Conservation (phyloP, 1,140 invertebrate genomes). For the Tetranychus cinnabarinus region DNA sequence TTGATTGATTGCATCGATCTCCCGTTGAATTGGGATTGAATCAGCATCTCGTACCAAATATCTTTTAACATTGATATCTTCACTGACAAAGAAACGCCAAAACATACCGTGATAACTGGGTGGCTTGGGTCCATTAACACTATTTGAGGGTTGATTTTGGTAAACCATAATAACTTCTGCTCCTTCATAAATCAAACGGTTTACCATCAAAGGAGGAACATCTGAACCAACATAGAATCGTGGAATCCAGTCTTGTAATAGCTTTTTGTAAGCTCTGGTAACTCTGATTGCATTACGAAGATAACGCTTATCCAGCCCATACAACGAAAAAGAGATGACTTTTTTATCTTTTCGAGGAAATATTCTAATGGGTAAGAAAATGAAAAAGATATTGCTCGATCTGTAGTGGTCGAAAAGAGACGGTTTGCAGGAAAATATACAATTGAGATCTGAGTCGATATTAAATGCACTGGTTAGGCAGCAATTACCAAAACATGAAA, state of each 20-base stretch:
- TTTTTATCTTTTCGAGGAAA: background rate
- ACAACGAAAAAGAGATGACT: background rate
- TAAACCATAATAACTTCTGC: background rate
- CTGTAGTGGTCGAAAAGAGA: too few species aligned
- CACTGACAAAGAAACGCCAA: background rate
- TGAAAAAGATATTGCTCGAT: too few species aligned
- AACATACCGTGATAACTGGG: background rate
- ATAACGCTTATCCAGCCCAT: background rate
- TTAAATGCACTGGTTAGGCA: too few species aligned
- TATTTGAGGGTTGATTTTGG: too few species aligned
- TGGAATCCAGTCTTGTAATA: background rate
- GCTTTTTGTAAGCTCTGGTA: background rate
- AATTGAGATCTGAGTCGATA: too few species aligned
- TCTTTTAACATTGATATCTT: background rate
- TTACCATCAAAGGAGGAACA: background rate
- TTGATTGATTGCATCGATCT: background rate
- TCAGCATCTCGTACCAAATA: background rate
- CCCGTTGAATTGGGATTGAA: background rate
- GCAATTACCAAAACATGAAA: too few species aligned
- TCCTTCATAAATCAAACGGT: background rate
- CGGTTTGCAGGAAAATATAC: too few species aligned
- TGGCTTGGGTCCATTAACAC: background rate
- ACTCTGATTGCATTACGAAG: background rate
- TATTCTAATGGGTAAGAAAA: too few species aligned
- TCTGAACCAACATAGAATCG: background rate